Evolutionary conservation across 2,888 invertebrate genomes (phyloP).

Genomic region (Agriopis aurantiaria): DNA sequence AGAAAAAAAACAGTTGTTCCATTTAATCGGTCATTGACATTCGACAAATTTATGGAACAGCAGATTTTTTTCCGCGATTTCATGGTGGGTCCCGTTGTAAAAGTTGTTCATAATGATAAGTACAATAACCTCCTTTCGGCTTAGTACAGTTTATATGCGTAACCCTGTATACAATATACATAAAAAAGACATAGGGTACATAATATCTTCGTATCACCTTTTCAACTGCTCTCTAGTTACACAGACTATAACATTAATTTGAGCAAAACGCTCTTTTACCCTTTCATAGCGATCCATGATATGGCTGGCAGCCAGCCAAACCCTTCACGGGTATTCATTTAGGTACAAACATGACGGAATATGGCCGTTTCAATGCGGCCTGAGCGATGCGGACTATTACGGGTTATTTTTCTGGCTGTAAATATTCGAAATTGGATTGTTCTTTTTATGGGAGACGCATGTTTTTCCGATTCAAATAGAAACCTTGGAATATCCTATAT

Average conservation of each 20-base stretch:
- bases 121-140: too few relatives aligned
- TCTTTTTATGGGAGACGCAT: slow-evolving; percentile 3
- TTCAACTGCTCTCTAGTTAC: background rate
- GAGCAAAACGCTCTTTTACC: slow-evolving; percentile 10
- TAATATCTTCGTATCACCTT: too few relatives aligned
- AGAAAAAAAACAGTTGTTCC: too few relatives aligned
- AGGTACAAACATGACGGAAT: slow-evolving; percentile 7
- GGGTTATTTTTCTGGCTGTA: slow-evolving; percentile 1
- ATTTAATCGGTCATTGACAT: too few relatives aligned
- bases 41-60: too few relatives aligned
- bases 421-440: background rate
- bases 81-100: too few relatives aligned
- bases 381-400: background rate
- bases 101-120: too few relatives aligned
- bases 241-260: slow-evolving; percentile 10
- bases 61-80: too few relatives aligned
- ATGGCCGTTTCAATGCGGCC: slow-evolving; percentile 5
- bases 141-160: too few relatives aligned
- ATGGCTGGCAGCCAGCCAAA: slow-evolving; percentile 39
- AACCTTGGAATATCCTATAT: too few relatives aligned
- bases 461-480: background rate
- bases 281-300: slow-evolving; percentile 29
- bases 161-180: too few relatives aligned
- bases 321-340: slow-evolving; percentile 20
- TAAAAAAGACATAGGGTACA: too few relatives aligned